phyloP scores from a whole-genome alignment of 2,888 invertebrate species.

The Volucella zonaria region DNA sequence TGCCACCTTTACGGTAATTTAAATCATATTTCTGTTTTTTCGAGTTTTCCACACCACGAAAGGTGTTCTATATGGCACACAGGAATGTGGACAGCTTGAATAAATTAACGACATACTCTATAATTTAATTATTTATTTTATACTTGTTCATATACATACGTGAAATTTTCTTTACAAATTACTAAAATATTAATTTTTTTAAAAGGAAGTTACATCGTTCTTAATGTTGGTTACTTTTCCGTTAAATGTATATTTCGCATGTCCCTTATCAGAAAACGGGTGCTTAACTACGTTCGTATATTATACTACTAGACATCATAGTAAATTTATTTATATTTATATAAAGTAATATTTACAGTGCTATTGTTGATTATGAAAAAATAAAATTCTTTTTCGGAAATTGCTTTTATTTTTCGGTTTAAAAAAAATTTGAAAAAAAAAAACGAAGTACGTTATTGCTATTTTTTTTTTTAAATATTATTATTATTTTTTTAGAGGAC shows the following conservation, averaged over 20 bases:
- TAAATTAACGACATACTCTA: neutral
- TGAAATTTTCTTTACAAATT: conserved; percentile 60
- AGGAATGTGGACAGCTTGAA: too few relatives aligned
- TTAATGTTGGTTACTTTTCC: conserved; percentile 23
- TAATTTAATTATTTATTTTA: conserved; percentile 59
- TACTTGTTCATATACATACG: conserved; percentile 43
- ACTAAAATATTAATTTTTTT: conserved; percentile 56
- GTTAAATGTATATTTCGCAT: conserved; percentile 33
- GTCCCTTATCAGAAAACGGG: conserved; percentile 34
- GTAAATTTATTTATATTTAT: conserved; percentile 50
- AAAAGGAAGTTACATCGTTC: conserved; percentile 48
- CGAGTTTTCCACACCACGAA: too few relatives aligned
- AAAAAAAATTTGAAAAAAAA: conserved; percentile 15
- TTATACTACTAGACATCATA: conserved; percentile 31
- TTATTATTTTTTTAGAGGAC: conserved; percentile 8
- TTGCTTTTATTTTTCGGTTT: neutral
- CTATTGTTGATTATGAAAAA: conserved; percentile 39
- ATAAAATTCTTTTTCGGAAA: conserved; percentile 12
- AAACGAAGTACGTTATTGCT: neutral
- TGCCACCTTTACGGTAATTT: too few relatives aligned
- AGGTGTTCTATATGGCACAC: too few relatives aligned
- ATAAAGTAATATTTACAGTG: conserved; percentile 53
- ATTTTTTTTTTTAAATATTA: conserved; percentile 3
- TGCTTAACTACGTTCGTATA: conserved; percentile 40
- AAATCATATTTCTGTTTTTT: too few relatives aligned